phyloP scores from a whole-genome alignment of 2,888 invertebrate genomes.

The Tolmerus cingulatus region DNA sequence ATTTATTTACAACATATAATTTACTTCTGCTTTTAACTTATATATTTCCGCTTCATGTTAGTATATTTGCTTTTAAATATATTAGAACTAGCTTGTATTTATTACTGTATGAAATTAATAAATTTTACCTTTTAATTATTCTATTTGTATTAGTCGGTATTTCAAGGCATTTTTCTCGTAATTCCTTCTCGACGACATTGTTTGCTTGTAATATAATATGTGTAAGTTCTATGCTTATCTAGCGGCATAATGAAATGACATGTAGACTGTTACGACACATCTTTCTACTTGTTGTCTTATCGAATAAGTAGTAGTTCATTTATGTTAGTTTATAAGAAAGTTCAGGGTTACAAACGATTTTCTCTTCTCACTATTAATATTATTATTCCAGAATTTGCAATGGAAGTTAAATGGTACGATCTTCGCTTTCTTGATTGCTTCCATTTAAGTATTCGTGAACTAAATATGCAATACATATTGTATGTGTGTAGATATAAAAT shows the following conservation, averaged over 20 bases:
- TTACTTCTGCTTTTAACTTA: conserved; percentile 15
- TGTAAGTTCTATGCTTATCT: conserved; percentile 19
- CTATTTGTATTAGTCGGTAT: conserved; percentile 33
- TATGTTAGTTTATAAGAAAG: conserved; percentile 20
- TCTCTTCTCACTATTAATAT: not conserved
- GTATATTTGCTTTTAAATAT: conserved; percentile 32
- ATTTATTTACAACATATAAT: conserved; percentile 38
- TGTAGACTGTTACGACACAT: conserved; percentile 27
- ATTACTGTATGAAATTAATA: conserved; percentile 35
- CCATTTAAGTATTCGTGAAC: not conserved
- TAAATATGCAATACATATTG: not conserved
- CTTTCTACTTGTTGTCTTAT: conserved; percentile 10
- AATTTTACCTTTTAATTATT: conserved; percentile 34
- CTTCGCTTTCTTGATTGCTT: not conserved
- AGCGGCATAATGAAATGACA: conserved; percentile 27
- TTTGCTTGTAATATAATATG: conserved; percentile 1
- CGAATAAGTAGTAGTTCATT: conserved; percentile 1
- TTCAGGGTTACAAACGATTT: conserved; percentile 1
- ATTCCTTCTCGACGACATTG: conserved; percentile 33
- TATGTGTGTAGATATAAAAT: not conserved
- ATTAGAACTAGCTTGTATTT: conserved; percentile 33
- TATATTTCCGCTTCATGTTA: conserved; percentile 21
- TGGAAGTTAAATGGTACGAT: not conserved
- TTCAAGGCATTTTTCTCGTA: conserved; percentile 30
- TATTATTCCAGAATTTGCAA: not conserved